Conservation (phyloP, 2,113 vertebrate species). For the Nannospalax galili region DNA sequence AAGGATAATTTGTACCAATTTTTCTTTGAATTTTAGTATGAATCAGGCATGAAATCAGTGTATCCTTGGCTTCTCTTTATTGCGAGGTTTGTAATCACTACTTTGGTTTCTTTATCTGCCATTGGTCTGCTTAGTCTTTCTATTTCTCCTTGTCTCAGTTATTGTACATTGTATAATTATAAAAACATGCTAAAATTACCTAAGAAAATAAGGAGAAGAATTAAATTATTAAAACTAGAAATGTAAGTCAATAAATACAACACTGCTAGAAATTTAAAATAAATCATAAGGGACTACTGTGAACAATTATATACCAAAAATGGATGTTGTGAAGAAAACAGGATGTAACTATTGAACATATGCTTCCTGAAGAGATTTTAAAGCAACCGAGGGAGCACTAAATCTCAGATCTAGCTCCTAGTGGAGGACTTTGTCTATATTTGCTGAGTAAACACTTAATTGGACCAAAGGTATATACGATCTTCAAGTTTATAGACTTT, state of each 20-base stretch:
- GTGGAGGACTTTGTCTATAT: not conserved
- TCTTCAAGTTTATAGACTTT: not conserved
- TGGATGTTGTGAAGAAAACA: not conserved
- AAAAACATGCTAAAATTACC: not conserved
- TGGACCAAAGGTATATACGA: not conserved
- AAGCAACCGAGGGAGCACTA: not conserved
- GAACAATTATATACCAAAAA: not conserved
- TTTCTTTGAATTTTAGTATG: not conserved
- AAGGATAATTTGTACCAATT: not conserved
- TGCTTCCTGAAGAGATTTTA: not conserved
- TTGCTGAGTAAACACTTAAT: slow-evolving; percentile 32
- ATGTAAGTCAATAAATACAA: not conserved
- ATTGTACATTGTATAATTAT: not conserved
- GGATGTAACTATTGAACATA: not conserved
- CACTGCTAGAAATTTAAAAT: not conserved
- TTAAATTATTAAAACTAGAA: not conserved
- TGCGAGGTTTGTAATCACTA: not conserved
- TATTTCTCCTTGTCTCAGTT: not conserved
- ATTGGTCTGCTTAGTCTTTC: not conserved
- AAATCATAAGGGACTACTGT: not conserved
- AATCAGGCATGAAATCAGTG: not conserved
- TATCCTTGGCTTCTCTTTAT: not conserved
- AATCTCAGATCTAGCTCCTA: not conserved
- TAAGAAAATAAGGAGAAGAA: not conserved
- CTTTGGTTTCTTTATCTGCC: not conserved